phyloP scores from a whole-genome alignment of 2,888 invertebrate species.

The Ochropacha duplaris region DNA sequence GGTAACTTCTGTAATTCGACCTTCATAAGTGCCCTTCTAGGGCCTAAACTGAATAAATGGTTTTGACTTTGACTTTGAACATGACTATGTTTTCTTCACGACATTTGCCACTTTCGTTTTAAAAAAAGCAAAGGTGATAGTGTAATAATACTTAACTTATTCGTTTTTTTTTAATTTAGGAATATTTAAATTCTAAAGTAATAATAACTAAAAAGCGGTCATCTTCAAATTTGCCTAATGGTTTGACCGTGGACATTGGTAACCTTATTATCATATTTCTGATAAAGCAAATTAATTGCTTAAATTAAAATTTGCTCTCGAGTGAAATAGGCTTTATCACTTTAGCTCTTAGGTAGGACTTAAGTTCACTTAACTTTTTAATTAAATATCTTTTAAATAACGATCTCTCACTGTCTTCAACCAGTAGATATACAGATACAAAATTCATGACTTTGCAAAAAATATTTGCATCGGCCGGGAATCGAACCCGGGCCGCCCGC shows the following conservation, averaged over 20 bases:
- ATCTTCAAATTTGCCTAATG: neutral
- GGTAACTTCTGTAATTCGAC: no score
- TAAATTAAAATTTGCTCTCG: neutral
- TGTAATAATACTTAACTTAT: no score
- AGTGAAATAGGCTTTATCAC: neutral
- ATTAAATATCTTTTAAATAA: neutral
- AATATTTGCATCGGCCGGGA: slow-evolving; percentile 79
- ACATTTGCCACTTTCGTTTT: no score
- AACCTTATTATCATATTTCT: neutral
- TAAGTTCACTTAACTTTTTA: neutral
- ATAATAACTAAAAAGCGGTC: neutral
- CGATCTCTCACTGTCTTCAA: neutral
- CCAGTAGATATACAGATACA: no score
- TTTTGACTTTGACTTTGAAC: no score
- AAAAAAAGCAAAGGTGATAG: no score
- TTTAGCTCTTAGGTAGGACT: neutral
- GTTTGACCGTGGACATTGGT: neutral
- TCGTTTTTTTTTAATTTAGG: no score
- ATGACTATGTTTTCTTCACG: no score
- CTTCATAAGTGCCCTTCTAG: no score
- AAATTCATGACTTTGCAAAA: no score
- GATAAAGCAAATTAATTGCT: neutral
- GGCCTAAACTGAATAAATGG: no score
- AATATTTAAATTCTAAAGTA: neutral
- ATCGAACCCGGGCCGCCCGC: slow-evolving; percentile 84